Conservation (phyloP, 2,888 invertebrate species). For the Plusia festucae region DNA sequence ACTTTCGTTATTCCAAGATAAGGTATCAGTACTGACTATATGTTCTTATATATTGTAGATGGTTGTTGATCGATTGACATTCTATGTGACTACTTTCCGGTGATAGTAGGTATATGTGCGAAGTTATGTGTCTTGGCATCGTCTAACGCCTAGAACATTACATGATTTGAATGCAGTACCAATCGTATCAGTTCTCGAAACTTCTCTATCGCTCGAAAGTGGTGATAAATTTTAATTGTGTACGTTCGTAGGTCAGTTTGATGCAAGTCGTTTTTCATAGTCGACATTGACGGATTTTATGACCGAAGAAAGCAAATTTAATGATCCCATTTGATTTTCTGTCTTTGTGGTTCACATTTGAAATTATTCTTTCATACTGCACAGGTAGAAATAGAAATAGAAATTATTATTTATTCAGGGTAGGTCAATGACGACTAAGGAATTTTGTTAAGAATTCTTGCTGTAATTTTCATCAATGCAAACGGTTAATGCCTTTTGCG, state of each 20-base stretch:
- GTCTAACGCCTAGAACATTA: background rate
- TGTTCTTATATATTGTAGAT: background rate
- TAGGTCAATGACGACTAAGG: background rate
- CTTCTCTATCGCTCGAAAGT: constrained; percentile 23
- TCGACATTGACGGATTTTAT: constrained; percentile 16
- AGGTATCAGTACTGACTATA: constrained; percentile 30
- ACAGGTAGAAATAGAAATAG: too few relatives aligned
- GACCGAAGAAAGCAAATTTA: constrained; percentile 22
- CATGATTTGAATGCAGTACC: constrained; percentile 11
- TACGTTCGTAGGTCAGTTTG: constrained; percentile 25
- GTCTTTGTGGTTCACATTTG: background rate
- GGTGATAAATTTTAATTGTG: constrained; percentile 23
- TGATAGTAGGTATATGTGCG: constrained; percentile 7
- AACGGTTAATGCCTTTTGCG: background rate
- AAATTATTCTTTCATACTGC: background rate
- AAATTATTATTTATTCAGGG: too few relatives aligned
- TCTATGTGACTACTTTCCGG: constrained; percentile 13
- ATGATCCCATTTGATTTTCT: background rate
- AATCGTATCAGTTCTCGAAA: constrained; percentile 12
- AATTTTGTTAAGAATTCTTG: background rate
- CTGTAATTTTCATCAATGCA: background rate
- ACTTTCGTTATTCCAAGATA: constrained; percentile 66
- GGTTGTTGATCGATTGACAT: constrained; percentile 10
- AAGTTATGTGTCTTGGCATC: background rate
- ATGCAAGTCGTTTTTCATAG: constrained; percentile 16